Base-by-base conservation (phyloP, 1,140 invertebrate species). In the Aphaenogaster floridana region DNA sequence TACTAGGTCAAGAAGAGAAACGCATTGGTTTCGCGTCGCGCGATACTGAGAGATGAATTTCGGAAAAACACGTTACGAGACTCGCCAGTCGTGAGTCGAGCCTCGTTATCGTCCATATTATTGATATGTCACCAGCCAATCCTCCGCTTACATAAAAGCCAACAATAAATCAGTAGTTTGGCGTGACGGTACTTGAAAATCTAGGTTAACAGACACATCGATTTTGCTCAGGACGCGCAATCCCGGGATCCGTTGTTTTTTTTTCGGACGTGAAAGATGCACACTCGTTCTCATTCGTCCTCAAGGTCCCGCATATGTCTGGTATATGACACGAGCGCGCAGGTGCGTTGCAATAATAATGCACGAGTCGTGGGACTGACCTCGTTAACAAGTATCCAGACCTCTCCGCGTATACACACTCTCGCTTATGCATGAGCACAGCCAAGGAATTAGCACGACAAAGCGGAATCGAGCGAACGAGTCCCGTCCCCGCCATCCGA, bases 151-250 rank as follows among this genome's bases (percentile, higher is more conserved):
- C 52, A 66, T 89, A 71, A 80, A 80, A 87, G 39, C 36, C 76
- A 52, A 50, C 61, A 69, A 86, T 86, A 89, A 89, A 80, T 88
- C 86, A 63, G 61, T 69, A 88, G 81, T 90, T 83, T 83, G 86
- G 61, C 54, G 48, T 78, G 50, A 74, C 59, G 77, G 21, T 83
- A 83, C 86, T 91, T 86, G 74, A 90, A 83, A 90, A 91, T 91
- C 52, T 91, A 54, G 90, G 89, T 91, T 80, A 91, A 91, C 90
- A 77, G 78, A 77, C 66, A 83, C 72, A 64, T 86, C 84, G 83
- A 84, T 89, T 80, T 89, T 28, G 17, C 76, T 28, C 59, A n/a
- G 54, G 11, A 61, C 86, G 36, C 69, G 68, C n/a, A 74, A 63
- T 83, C 68, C 17, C 63, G 61, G 28, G n/a, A 34, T 17, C 28